A percentile compares a stretch with the other conserved stretches of the same genome.
Evolutionary conservation across 1,140 invertebrate species (phyloP).

Genomic region (Antheraea mylitta): DNA sequence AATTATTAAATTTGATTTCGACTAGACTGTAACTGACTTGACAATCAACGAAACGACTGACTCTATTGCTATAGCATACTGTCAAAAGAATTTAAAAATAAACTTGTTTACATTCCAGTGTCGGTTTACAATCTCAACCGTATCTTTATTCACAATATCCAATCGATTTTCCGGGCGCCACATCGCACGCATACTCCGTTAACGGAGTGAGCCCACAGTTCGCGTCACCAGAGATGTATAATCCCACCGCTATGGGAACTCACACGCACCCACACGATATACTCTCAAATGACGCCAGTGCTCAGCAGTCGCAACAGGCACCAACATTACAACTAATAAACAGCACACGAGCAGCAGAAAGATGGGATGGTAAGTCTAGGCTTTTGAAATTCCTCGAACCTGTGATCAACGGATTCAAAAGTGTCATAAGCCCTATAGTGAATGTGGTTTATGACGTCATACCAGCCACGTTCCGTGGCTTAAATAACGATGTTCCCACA

Average conservation of each 20-base stretch:
- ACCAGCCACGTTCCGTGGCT: conserved; percentile 62
- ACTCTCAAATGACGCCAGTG: conserved; percentile 64
- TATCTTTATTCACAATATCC: conserved; percentile 77
- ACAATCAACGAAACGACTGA: neutral
- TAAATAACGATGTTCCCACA: conserved; percentile 53
- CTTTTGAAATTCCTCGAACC: conserved; percentile 68
- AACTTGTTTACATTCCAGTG: conserved; percentile 66
- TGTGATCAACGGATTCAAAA: conserved; percentile 55
- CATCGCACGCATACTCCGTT: conserved; percentile 74
- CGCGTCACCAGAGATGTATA: conserved; percentile 68
- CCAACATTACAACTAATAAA: conserved; percentile 61
- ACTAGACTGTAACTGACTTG: neutral
- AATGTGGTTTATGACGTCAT: conserved; percentile 63
- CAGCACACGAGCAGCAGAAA: conserved; percentile 65
- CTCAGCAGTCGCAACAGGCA: conserved; percentile 75
- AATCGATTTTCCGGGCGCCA: conserved; percentile 75
- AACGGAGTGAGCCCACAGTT: conserved; percentile 68
- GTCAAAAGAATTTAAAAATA: conserved; percentile 1
- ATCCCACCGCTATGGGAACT: conserved; percentile 52
- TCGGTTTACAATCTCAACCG: conserved; percentile 71
- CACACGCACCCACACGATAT: conserved; percentile 65
- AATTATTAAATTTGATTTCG: neutral
- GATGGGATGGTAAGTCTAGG: conserved; percentile 78
- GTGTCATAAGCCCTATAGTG: conserved; percentile 60
- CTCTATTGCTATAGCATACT: neutral